Conservation (phyloP, 1,140 invertebrate species). For the Brachystomella parvula region DNA sequence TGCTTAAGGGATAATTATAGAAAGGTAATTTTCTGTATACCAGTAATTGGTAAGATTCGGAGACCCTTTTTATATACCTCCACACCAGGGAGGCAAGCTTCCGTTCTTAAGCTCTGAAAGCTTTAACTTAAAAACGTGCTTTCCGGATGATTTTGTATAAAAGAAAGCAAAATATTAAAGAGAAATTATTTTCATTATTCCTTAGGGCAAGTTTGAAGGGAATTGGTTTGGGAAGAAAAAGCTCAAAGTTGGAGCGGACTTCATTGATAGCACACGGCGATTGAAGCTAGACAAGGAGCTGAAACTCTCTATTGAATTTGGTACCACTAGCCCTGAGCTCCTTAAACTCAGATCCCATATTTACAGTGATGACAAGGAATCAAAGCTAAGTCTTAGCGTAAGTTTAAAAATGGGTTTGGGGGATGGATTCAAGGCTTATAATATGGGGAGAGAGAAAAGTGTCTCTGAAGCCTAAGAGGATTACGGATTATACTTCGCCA, state of each 20-base stretch:
- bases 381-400: conserved; percentile 26
- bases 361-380: conserved; percentile 28
- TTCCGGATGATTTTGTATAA: too few relatives aligned
- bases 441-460: too few relatives aligned
- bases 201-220: conserved; percentile 17
- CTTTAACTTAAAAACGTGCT: too few relatives aligned
- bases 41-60: neutral
- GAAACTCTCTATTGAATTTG: conserved; percentile 20
- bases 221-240: conserved; percentile 33
- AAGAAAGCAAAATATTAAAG: neutral
- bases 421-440: too few relatives aligned
- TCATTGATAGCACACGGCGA: conserved; percentile 23
- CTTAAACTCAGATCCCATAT: conserved; percentile 20
- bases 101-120: too few relatives aligned
- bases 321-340: neutral
- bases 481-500: neutral
- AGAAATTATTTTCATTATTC: neutral
- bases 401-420: neutral
- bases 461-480: neutral
- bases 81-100: too few relatives aligned
- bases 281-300: conserved; percentile 18
- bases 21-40: neutral
- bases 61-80: neutral
- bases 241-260: conserved; percentile 12
- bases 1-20: neutral